Evolutionary conservation across 2,888 invertebrate species (phyloP).

Genomic region (Eupithecia subumbrata): DNA sequence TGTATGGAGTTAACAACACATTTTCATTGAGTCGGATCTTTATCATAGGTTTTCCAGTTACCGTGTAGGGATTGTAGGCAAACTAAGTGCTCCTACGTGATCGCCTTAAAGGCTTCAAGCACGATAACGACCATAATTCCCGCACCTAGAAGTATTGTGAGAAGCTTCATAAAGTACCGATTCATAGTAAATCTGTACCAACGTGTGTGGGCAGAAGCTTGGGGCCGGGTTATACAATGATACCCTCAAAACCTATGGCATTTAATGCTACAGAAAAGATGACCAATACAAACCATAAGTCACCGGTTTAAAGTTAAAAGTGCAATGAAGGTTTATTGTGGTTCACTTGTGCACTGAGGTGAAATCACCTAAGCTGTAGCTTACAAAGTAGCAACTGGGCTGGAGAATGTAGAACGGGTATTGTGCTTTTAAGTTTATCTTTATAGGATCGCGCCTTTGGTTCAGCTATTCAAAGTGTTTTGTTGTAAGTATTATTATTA

Average conservation of each 20-base stretch:
- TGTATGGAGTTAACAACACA: not conserved
- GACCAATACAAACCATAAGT: constrained; percentile 7
- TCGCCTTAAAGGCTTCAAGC: constrained; percentile 17
- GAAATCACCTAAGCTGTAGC: constrained; percentile 42
- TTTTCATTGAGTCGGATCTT: constrained; percentile 6
- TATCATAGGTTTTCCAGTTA: not conserved
- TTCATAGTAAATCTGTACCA: constrained; percentile 6
- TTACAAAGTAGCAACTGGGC: constrained; percentile 34
- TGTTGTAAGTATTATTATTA: constrained; percentile 12
- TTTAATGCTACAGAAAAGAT: constrained; percentile 15
- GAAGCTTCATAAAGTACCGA: constrained; percentile 26
- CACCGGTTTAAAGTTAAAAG: constrained; percentile 14
- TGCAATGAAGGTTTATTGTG: constrained; percentile 11
- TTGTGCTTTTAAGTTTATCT: constrained; percentile 37
- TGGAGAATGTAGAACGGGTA: constrained; percentile 39
- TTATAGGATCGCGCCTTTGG: constrained; percentile 34
- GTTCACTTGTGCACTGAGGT: constrained; percentile 33
- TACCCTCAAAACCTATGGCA: constrained; percentile 31
- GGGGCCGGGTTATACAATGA: constrained; percentile 27
- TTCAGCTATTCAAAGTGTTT: constrained; percentile 24
- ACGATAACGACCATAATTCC: constrained; percentile 25
- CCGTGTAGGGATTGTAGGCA: not conserved
- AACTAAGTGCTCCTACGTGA: constrained; percentile 27
- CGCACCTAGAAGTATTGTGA: constrained; percentile 19
- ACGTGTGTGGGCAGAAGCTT: constrained; percentile 35